Base-by-base conservation (phyloP, 2,797 vertebrate species). In the Natrix natrix region DNA sequence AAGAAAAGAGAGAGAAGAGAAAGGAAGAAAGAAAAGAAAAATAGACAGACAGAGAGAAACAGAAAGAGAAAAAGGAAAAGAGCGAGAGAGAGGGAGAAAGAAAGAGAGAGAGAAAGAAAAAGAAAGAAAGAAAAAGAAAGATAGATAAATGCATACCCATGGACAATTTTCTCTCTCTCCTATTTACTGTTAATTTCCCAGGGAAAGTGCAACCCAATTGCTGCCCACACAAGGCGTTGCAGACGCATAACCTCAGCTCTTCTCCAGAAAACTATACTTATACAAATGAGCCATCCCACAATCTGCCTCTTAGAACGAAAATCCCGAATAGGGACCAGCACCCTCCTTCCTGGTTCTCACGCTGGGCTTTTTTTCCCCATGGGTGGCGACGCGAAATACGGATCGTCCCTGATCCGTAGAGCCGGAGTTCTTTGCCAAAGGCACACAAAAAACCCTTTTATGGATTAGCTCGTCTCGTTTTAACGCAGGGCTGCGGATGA, bases 401-500 rank as follows among this genome's bases (percentile, higher is more conserved):
- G 48, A 52, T 32, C 24, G 12, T 59, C 83, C 2, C 10, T 86
- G 61, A 78, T 92, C 91, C 20, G 57, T 88, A 89, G 0, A 7
- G 7, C 59, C 69, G 86, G 43, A 88, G 90, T 61, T 66, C 93
- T 66, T 90, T 90, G 8, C 10, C 43, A 91, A 43, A 0, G 24
- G 78, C 88, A 93, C 22, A 69, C 66, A 17, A 6, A 93, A 92
- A 59, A 5, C 0, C 0, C 7, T 55, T 87, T 83, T 74, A 66
- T 87, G 93, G 87, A 95, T 94, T 90, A 90, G 22, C 7, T 12
- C 96, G 97, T 96, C 94, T 97, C 95, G 96, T 95, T 43, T 48
- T 17, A 88, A 78, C 94, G 94, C 93, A 90, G 10, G 28, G 48
- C 11, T 63, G 4, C 55, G 93, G 94, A 95, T 93, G 96, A 94